Conservation (phyloP, 1,140 invertebrate genomes). For the Hydropsyche tenuis region DNA sequence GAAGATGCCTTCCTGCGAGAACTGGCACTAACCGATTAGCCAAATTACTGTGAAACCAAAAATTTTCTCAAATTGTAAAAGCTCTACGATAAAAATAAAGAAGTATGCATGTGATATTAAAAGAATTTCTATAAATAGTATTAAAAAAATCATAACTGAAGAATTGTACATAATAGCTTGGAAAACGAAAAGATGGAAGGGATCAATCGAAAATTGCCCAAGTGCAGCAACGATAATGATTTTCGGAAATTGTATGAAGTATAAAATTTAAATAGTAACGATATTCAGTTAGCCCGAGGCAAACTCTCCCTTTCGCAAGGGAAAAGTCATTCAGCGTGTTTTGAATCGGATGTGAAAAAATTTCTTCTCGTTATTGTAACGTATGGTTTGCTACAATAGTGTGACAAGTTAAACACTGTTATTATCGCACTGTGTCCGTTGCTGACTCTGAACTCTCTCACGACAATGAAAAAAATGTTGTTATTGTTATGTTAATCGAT, state of each 20-base stretch:
- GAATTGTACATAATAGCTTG: no score
- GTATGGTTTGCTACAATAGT: constrained; percentile 29
- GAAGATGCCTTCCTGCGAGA: constrained; percentile 16
- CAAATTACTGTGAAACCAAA: not conserved
- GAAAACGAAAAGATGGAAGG: no score
- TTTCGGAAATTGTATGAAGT: no score
- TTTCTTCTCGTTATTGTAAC: constrained; percentile 17
- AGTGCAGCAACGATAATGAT: not conserved
- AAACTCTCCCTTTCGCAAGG: not conserved
- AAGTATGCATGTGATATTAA: no score
- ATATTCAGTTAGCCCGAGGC: not conserved
- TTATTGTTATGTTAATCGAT: constrained; percentile 22
- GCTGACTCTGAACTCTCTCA: constrained; percentile 2
- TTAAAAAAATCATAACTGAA: no score
- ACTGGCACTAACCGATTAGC: constrained; percentile 10
- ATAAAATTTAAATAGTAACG: constrained; percentile 19
- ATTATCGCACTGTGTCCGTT: constrained; percentile 33
- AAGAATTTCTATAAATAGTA: no score
- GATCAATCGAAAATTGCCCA: no score
- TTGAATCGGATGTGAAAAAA: constrained; percentile 9
- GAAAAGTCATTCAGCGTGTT: constrained; percentile 6
- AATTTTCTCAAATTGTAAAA: not conserved
- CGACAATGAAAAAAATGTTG: not conserved
- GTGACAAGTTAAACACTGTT: constrained; percentile 47
- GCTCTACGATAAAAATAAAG: no score